A percentile compares a stretch with the other conserved stretches of the same genome.
Evolutionary conservation across 2,113 vertebrate genomes (phyloP).

Genomic region (Eptesicus fuscus): DNA sequence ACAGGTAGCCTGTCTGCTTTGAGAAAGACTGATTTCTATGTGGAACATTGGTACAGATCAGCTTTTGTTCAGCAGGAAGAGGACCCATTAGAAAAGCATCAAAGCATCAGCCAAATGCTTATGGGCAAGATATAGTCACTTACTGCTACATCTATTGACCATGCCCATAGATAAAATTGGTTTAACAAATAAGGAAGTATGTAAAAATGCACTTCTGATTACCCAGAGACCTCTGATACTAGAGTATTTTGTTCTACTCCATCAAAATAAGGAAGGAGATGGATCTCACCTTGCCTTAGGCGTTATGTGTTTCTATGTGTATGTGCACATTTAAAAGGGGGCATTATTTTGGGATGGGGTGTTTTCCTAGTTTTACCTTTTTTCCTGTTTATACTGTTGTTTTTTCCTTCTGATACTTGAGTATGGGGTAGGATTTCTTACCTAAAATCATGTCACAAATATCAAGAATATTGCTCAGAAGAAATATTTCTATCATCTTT

Average conservation of each 20-base stretch:
- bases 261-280: neutral
- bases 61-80: neutral
- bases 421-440: neutral
- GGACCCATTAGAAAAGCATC: neutral
- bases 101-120: neutral
- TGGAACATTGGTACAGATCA: neutral
- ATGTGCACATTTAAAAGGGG: neutral
- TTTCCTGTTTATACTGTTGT: neutral
- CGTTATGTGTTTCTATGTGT: rapidly evolving
- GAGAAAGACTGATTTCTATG: neutral
- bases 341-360: neutral
- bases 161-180: neutral
- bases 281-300: neutral
- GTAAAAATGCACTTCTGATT: neutral
- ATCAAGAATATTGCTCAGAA: neutral
- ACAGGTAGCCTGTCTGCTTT: neutral
- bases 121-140: neutral
- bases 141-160: neutral
- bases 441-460: neutral
- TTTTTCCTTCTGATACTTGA: neutral
- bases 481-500: neutral
- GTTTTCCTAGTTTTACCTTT: neutral
- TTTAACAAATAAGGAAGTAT: neutral
- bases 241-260: neutral
- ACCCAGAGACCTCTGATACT: neutral